Evolutionary conservation across 2,797 vertebrate genomes (phyloP).

Genomic region (Syngnathus rostellatus): DNA sequence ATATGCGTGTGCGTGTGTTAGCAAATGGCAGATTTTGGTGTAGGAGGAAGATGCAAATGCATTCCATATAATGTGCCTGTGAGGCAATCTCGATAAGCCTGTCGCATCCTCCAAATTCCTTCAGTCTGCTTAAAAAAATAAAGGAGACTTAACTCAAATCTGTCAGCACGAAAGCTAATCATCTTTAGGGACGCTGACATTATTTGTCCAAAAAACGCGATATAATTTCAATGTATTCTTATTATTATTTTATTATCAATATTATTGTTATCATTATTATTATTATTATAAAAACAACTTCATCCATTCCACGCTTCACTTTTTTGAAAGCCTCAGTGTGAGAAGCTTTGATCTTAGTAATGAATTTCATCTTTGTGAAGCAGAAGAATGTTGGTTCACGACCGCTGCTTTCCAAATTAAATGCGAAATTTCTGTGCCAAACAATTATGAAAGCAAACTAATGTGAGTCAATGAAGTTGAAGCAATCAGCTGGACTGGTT

Average conservation of each 20-base stretch:
- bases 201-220: no score
- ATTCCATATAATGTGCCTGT: conserved; percentile 60
- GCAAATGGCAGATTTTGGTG: conserved; percentile 59
- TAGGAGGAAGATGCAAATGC: conserved; percentile 67
- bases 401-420: background rate
- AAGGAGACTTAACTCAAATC: conserved; percentile 10
- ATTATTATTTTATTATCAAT: no score
- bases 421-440: background rate
- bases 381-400: background rate
- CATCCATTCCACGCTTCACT: background rate
- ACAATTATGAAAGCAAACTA: background rate
- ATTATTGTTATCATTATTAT: no score
- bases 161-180: conserved; percentile 8
- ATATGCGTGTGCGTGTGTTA: conserved; percentile 15
- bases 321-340: background rate
- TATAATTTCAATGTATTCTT: no score
- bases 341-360: background rate
- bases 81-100: conserved; percentile 60
- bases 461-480: background rate
- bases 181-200: background rate
- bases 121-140: conserved; percentile 7
- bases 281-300: no score
- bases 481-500: background rate
- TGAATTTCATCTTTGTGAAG: background rate
- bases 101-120: conserved; percentile 29